Evolutionary conservation across 2,888 invertebrate genomes (phyloP).

Genomic region (Petrolisthes cinctipes): DNA sequence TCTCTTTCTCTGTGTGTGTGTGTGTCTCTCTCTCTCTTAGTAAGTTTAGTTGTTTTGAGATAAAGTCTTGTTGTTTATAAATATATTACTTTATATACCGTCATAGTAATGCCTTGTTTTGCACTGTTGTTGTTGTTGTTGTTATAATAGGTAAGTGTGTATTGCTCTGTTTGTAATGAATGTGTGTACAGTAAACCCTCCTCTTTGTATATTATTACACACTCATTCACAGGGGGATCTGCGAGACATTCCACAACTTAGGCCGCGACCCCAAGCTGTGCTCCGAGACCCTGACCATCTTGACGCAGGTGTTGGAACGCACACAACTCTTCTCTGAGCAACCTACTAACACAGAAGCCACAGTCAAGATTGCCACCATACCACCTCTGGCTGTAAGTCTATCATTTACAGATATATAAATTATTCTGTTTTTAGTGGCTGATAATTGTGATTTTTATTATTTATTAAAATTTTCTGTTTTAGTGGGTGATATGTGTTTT

Average conservation of each 20-base stretch:
- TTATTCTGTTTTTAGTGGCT: too few relatives aligned
- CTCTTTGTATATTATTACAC: not conserved
- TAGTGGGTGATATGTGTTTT: not conserved
- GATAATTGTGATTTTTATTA: too few relatives aligned
- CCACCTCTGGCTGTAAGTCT: slow-evolving; percentile 58
- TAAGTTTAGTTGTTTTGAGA: too few relatives aligned
- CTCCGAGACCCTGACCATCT: slow-evolving; percentile 43
- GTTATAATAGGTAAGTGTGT: too few relatives aligned
- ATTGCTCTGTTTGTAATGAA: too few relatives aligned
- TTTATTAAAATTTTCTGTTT: not conserved
- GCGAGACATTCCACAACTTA: slow-evolving; percentile 59
- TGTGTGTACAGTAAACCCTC: not conserved
- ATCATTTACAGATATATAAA: too few relatives aligned
- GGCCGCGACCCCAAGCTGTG: slow-evolving; percentile 60
- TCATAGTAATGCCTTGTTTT: too few relatives aligned
- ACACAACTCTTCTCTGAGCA: slow-evolving; percentile 62
- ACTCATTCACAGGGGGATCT: slow-evolving; percentile 48
- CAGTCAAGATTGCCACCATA: slow-evolving; percentile 64
- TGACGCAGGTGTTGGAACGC: slow-evolving; percentile 61
- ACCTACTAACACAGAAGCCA: slow-evolving; percentile 56
- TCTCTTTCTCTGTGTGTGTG: too few relatives aligned
- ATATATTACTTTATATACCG: too few relatives aligned
- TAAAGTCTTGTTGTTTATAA: too few relatives aligned
- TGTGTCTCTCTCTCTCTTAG: not conserved
- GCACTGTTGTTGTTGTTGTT: too few relatives aligned